Base-by-base conservation (phyloP, 2,888 invertebrate species). In the Andrena fulva region DNA sequence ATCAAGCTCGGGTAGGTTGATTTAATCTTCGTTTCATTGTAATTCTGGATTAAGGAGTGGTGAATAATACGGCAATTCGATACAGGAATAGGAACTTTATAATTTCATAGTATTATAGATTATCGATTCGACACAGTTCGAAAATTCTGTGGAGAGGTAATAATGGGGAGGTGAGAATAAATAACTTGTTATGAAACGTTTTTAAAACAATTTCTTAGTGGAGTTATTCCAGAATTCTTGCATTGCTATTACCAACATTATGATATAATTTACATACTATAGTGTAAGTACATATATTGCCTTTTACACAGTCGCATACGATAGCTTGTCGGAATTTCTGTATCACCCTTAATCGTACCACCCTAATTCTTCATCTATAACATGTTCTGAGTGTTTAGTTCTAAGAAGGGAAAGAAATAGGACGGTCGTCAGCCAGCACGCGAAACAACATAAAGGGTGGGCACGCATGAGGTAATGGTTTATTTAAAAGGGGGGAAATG, bases 331-430 rank as follows among this genome's bases (percentile, higher is more conserved):
- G n/a, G 16, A 24, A 29, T 20, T 16, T 54, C 29, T 33, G n/a
- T 24, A 59, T 52, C 31, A 64, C 31, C n/a, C 5, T 59, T 66
- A 20, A 59, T 59, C 62, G 54, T 77, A 77, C 33, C 70, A 71
- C 80, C 82, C 73, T 83, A 82, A 67, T 85, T 82, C 69, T 85
- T 87, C 82, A 85, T 85, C 78, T 82, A 56, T 62, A 77, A 78
- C 70, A 72, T 84, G 85, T 83, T 78, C 69, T 63, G 72, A 80
- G 83, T 84, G 80, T 80, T 84, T 86, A 86, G 85, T 87, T 88
- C 64, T 84, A 78, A 77, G 81, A 24, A 71, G 42, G 48, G 6
- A 56, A 48, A 60, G 66, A 77, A 70, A 78, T 72, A 75, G 80
- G 77, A 66, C 56, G 20, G 33, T 68, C n/a, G 12, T 62, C 54